Evolutionary conservation across 1,140 invertebrate species (phyloP).

Genomic region (Pachyrhynchus sulphureomaculatus): DNA sequence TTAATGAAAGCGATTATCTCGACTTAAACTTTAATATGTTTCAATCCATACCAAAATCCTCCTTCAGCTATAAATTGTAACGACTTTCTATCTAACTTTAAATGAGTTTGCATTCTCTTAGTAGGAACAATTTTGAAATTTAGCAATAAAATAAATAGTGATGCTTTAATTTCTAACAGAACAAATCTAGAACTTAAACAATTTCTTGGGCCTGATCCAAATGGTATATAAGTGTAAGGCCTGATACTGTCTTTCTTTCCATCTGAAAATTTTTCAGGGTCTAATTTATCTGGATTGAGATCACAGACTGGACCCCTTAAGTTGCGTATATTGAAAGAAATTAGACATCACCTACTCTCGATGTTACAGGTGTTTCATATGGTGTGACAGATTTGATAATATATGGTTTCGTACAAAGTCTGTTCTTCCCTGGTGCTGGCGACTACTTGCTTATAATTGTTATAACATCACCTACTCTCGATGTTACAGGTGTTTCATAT

Average conservation of each 20-base stretch:
- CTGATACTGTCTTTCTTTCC: conserved; percentile 46
- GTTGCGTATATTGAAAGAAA: conserved; percentile 58
- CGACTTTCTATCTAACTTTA: conserved; percentile 33
- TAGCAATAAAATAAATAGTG: conserved; percentile 35
- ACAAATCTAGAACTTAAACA: conserved; percentile 34
- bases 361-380: conserved; percentile 9
- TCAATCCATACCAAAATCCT: too few species aligned
- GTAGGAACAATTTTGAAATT: conserved; percentile 23
- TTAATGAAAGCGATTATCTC: too few species aligned
- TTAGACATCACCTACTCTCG: conserved; percentile 8
- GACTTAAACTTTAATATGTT: too few species aligned
- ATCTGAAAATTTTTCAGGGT: conserved; percentile 53
- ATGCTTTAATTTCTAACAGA: conserved; percentile 38
- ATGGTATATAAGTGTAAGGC: conserved; percentile 55
- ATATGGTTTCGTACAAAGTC: conserved; percentile 31
- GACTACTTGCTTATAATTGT: too few species aligned
- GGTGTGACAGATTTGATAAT: conserved; percentile 43
- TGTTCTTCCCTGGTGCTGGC: too few species aligned
- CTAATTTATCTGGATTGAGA: conserved; percentile 54
- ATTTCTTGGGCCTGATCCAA: conserved; percentile 57
- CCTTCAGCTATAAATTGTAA: too few species aligned
- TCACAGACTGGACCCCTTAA: conserved; percentile 55
- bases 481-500: conserved; percentile 9
- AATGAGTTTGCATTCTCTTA: conserved; percentile 38
- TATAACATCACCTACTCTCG: too few species aligned